Evolutionary conservation across 2,888 invertebrate species (phyloP), one percentile per base, ranked within the genome.

Genomic region (Nasonovia ribisnigri): DNA sequence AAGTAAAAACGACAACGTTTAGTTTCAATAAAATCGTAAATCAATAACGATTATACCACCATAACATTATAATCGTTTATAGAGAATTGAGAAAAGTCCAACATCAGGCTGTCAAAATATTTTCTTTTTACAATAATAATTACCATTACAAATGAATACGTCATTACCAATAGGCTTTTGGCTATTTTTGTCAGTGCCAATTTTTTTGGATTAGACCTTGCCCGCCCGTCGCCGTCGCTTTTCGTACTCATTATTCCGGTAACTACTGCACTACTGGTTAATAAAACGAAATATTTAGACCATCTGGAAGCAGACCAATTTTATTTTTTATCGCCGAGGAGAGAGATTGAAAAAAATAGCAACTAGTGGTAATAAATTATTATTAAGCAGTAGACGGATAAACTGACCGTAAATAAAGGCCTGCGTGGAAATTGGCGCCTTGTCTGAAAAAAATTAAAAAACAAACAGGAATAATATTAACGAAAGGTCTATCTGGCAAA

Each of bases 291-390:
- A 93, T 90, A 87, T 90, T 84, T 60, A 90, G 93, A 93, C 26
- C 60, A 43, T 42, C 86, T 93, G 93, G 93, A 93, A 93, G 6
- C 36, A 42, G n/a, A 93, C 93, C 93, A 90, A 93, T 48, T 88
- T 54, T 42, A 54, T 54, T 43, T 91, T 43, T 91, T 84, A 29
- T 43, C 84, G 77, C 88, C 42, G 60, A 48, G 43, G 36, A 60
- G 42, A 67, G 48, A 88, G 88, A 92, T 90, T 42, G 90, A 89
- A 51, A 57, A n/a, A 36, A 86, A 67, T 29, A 93, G 86, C 93
- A 93, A 93, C 93, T 93, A 86, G 93, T 93, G 86, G 93, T 87
- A 48, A 93, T 93, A 93, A 93, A 93, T 93, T 93, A 93, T 86
- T 93, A 90, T 90, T 93, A 93, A 84, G 84, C 51, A 90, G 93